Evolutionary conservation across 2,113 vertebrate species (phyloP), one percentile per base, ranked within the genome.

Genomic region (Australoheros scitulus): DNA sequence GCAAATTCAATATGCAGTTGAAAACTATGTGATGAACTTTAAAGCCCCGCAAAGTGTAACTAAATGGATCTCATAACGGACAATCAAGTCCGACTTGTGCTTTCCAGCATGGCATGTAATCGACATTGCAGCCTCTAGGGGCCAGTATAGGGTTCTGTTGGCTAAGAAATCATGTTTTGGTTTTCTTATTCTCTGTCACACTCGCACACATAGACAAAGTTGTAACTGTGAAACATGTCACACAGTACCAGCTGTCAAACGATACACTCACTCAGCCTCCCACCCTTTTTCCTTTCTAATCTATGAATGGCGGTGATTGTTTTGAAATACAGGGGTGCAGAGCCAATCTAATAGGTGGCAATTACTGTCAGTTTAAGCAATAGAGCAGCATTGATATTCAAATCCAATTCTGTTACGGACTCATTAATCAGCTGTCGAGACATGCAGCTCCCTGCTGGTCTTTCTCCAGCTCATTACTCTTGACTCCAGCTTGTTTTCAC

Each of bases 351-450:
- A 91, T 89, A 89, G 88, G 89, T 89, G 84, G 88, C 91, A 91
- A 94, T 94, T 93, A 92, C 90, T 93, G 91, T 92, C 89, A 88
- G 70, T 79, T 92, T 84, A 92, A 90, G 82, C 81, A 88, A 88
- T 81, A 88, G 87, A 41, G 57, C 75, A 77, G 43, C 80, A 88
- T 91, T 94, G 88, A 94, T 94, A 92, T 94, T 91, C 79, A 92
- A 89, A 92, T 88, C 76, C 79, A 91, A 89, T 93, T 88, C 80
- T 86, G 80, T 81, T 82, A 88, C 17, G 61, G 56, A 85, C 64
- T 89, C 91, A 92, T 94, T 91, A 90, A 91, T 94, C 91, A 87
- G 79, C 85, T 76, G 72, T 87, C 1, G 11, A 79, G 85, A 88
- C 83, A 64, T 47, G 52, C 17, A 11, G 58, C 78, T 77, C 65